Base-by-base conservation (phyloP, 92 coral and sea anemone species). In the Paragorgia papillata region DNA sequence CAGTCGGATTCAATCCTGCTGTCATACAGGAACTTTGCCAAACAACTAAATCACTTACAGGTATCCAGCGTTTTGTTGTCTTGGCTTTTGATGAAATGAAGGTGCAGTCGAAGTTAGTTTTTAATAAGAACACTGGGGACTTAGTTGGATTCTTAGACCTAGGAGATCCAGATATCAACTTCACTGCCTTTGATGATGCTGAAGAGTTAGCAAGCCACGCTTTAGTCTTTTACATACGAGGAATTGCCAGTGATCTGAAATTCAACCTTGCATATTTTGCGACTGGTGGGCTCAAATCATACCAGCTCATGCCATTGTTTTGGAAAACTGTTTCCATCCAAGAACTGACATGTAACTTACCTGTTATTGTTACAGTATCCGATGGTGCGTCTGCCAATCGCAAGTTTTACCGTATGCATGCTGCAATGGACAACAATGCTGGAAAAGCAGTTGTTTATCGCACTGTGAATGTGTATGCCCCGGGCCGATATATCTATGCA, bases 391-490 rank as follows among this genome's bases (percentile, higher is more conserved):
- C 43, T 37, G 6, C 43, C 10, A 37, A 37, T 10, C 4, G 43
- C 4, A 37, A 37, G 43, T 37, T 37, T 37, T 37, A 4, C 10
- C 43, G 10, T 4, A 4, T 37, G 4, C 43, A 37, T 37, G 10
- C 6, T 37, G 10, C 12, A 4, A 8, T 1, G 24, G n/a, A n/a
- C n/a, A n/a, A n/a, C n/a, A n/a, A n/a, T n/a, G n/a, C n/a, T 28
- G n/a, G n/a, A n/a, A n/a, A n/a, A n/a, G 68, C 26, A 1, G 19
- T 62, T 7, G 44, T 62, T 20, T 62, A 62, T 62, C 18, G 41
- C 14, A 86, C 90, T 29, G 70, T 76, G 33, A 86, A 76, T 49
- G 76, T 76, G 25, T 76, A 18, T 76, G 73, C 73, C 27, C 74
- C 71, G 24, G 10, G 21, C 4, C 73, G 74, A 19, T 60, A 12